Conservation (phyloP, 2,797 vertebrate genomes). For the Microtus californicus region DNA sequence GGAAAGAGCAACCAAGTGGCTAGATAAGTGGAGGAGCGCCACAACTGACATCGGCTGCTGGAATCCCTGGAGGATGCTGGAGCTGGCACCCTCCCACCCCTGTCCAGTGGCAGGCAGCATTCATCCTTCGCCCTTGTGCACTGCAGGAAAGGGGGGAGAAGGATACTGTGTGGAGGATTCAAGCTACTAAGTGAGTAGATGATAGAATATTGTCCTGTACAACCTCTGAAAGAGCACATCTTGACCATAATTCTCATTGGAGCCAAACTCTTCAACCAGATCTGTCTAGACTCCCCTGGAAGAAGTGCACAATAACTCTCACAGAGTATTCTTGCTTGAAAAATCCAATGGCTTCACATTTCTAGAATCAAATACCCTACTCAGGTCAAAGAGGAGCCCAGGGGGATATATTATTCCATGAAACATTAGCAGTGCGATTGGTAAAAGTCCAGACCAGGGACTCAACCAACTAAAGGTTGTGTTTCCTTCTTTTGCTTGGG, state of each 20-base stretch:
- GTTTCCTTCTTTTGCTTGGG: background rate
- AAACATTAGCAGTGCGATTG: background rate
- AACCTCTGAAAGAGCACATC: background rate
- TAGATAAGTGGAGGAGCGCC: background rate
- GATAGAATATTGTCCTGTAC: background rate
- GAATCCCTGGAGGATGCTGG: background rate
- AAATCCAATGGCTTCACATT: background rate
- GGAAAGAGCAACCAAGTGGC: background rate
- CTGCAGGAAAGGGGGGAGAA: background rate
- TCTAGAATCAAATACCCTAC: conserved; percentile 14
- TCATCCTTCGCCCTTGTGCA: background rate
- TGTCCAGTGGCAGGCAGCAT: background rate
- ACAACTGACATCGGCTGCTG: background rate
- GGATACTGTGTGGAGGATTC: background rate
- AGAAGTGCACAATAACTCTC: background rate
- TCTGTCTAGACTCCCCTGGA: background rate
- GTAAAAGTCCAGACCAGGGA: background rate
- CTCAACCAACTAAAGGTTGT: background rate
- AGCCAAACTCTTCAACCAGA: background rate
- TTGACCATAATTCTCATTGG: background rate
- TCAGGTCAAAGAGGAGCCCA: background rate
- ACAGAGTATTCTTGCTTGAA: background rate
- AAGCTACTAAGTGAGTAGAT: background rate
- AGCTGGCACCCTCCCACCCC: background rate
- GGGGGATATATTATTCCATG: too few relatives aligned